Conservation (phyloP, 2,113 vertebrate genomes). For the Balaenoptera acutorostrata region DNA sequence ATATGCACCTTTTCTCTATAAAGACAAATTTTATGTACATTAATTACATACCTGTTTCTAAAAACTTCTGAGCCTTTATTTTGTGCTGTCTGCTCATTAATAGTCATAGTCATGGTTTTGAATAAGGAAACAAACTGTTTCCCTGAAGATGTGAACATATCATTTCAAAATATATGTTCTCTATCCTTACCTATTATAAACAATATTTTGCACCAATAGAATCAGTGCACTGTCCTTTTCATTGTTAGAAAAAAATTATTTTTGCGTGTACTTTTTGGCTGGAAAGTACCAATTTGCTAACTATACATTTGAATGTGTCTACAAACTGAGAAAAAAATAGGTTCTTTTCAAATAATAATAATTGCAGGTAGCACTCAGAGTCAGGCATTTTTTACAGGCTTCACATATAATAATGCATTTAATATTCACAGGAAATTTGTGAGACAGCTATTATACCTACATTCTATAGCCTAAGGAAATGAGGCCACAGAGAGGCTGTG, state of each 20-base stretch:
- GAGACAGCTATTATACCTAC: neutral
- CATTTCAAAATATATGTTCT: neutral
- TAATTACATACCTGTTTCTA: constrained; percentile 59
- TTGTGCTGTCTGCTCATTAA: constrained; percentile 40
- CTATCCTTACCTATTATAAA: neutral
- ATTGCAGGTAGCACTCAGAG: neutral
- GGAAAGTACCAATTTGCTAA: neutral
- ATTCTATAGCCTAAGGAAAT: neutral
- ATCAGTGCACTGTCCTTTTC: neutral
- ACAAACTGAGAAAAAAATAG: neutral
- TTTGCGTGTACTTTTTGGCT: neutral
- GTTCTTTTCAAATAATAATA: neutral
- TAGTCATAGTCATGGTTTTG: constrained; percentile 41
- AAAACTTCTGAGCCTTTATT: constrained; percentile 52
- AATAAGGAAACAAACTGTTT: constrained; percentile 42
- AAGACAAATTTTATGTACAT: constrained; percentile 60
- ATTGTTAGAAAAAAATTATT: neutral
- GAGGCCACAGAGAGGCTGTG: neutral
- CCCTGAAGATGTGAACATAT: constrained; percentile 13
- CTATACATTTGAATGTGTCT: neutral
- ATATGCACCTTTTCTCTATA: constrained; percentile 70
- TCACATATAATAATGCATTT: neutral
- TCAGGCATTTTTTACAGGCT: neutral
- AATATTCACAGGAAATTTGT: neutral
- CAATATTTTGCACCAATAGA: constrained; percentile 4